A percentile compares a stretch with the other conserved stretches of the same genome.
phyloP scores from a whole-genome alignment of 2,888 invertebrate genomes.

The Stenchaetothrips biformis region DNA sequence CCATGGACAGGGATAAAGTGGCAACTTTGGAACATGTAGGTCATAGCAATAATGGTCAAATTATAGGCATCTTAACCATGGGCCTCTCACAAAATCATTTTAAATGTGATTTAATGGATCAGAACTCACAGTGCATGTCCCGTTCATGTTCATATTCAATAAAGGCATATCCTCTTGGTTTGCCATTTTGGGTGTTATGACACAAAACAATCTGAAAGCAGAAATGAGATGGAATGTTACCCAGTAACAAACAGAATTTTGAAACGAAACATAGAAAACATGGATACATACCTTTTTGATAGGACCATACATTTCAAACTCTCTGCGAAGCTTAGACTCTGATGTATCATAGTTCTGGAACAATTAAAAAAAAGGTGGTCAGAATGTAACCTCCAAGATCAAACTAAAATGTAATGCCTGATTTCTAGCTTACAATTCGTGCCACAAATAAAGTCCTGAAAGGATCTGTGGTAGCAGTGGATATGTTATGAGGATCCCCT shows the following conservation, averaged over 20 bases:
- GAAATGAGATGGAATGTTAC: slow-evolving; percentile 36
- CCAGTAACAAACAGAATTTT: slow-evolving; percentile 9
- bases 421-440: slow-evolving; percentile 70
- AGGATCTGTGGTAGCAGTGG: slow-evolving; percentile 81
- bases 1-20: too few relatives aligned
- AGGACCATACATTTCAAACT: slow-evolving; percentile 96
- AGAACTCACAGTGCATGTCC: slow-evolving; percentile 98
- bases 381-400: slow-evolving; percentile 30
- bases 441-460: slow-evolving; percentile 97
- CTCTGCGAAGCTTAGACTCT: slow-evolving; percentile 92
- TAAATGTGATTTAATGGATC: background rate
- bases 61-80: background rate
- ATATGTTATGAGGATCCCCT: slow-evolving; percentile 83
- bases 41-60: background rate
- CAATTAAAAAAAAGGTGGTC: slow-evolving; percentile 33
- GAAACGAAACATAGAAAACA: slow-evolving; percentile 33
- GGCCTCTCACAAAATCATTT: background rate
- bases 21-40: background rate
- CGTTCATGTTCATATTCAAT: slow-evolving; percentile 98
- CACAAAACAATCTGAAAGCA: slow-evolving; percentile 77
- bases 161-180: slow-evolving; percentile 98
- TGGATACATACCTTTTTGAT: slow-evolving; percentile 77
- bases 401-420: slow-evolving; percentile 31
- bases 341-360: slow-evolving; percentile 97
- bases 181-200: slow-evolving; percentile 78